phyloP scores from a whole-genome alignment of 2,888 invertebrate species.

The Drosophila paracracens region DNA sequence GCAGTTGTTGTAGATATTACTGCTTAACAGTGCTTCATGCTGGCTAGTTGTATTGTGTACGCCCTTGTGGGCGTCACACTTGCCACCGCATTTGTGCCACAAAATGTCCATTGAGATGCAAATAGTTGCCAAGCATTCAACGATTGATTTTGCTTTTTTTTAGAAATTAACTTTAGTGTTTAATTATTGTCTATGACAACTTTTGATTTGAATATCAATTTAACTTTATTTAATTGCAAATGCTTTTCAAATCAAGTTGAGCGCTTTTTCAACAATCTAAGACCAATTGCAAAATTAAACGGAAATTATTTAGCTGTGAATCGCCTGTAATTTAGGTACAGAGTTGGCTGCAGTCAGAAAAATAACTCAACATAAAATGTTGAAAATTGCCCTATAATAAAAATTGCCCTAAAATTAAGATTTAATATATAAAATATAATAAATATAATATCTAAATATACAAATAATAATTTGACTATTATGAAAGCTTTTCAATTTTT shows the following conservation, averaged over 20 bases:
- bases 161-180: not conserved
- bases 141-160: not conserved
- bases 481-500: not conserved
- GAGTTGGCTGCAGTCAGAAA: not conserved
- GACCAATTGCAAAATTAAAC: not conserved
- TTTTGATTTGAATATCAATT: not conserved
- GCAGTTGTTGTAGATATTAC: constrained; percentile 12
- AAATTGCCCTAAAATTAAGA: too few relatives aligned
- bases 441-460: too few relatives aligned
- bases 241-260: not conserved
- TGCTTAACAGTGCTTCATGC: not conserved
- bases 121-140: not conserved
- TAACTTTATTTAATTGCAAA: not conserved
- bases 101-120: constrained; percentile 9
- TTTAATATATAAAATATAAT: too few relatives aligned
- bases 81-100: not conserved
- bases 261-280: not conserved
- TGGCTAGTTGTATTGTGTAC: not conserved
- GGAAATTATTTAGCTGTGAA: not conserved
- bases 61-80: constrained; percentile 12
- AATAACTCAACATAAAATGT: not conserved
- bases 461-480: too few relatives aligned
- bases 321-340: not conserved
- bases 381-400: too few relatives aligned
- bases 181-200: not conserved